Conservation (phyloP, 2,888 invertebrate species). For the Muscina levida region DNA sequence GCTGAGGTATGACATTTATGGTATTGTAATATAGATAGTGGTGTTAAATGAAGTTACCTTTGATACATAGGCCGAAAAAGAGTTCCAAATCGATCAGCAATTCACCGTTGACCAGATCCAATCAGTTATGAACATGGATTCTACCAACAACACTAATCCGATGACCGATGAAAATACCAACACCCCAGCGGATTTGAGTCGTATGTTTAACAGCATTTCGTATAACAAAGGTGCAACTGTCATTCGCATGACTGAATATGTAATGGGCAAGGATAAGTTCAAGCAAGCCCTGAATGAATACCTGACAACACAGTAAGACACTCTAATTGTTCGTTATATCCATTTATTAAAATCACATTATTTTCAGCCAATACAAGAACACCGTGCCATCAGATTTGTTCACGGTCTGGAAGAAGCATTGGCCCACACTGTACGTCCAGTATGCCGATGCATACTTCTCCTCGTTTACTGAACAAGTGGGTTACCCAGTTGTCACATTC, state of each 20-base stretch:
- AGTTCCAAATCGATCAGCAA: slow-evolving; percentile 85
- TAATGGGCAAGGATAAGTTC: slow-evolving; percentile 82
- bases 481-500: slow-evolving; percentile 83
- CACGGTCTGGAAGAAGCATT: slow-evolving; percentile 77
- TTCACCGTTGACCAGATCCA: slow-evolving; percentile 87
- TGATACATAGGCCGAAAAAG: slow-evolving; percentile 82
- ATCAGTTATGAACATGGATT: slow-evolving; percentile 83
- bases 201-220: slow-evolving; percentile 85
- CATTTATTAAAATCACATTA: background rate
- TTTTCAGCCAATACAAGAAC: slow-evolving; percentile 71
- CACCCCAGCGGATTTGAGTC: slow-evolving; percentile 82
- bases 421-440: slow-evolving; percentile 71
- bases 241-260: slow-evolving; percentile 86
- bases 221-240: slow-evolving; percentile 85
- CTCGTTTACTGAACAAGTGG: slow-evolving; percentile 85
- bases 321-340: background rate
- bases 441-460: slow-evolving; percentile 75
- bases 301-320: slow-evolving; percentile 77
- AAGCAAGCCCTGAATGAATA: slow-evolving; percentile 82
- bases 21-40: too few species aligned
- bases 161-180: slow-evolving; percentile 82
- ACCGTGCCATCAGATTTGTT: slow-evolving; percentile 81
- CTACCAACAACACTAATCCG: slow-evolving; percentile 82
- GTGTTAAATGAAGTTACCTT: too few species aligned
- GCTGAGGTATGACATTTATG: slow-evolving; percentile 67